Evolutionary conservation across 2,797 vertebrate species (phyloP), one percentile per base, ranked within the genome.

Genomic region (Spondyliosoma cantharus): DNA sequence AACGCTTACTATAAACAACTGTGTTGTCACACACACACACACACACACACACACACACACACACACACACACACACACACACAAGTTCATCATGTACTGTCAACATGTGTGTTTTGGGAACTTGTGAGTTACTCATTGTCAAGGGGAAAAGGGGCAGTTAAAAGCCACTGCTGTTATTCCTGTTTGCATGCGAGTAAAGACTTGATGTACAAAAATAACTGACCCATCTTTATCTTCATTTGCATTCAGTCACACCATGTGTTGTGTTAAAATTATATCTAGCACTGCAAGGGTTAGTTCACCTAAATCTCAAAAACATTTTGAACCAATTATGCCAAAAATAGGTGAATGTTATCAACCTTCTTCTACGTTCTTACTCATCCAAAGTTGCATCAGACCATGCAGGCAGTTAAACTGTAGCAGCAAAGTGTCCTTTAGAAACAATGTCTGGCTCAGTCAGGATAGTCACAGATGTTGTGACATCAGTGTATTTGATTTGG

Each of bases 1-100:
- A 76, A 78, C 67, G 83, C 57, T 91, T 89, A 91, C 88, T 59
- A 86, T 91, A 88, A 91, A 92, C 86, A 90, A 22, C 37, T 16
- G 63, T 37, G 49, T 61, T 49, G 63, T 69, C 57, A 80, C 72
- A 79, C 53, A 82, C 65, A 29, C 27, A 29, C 27, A 32, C 29
- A 32, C 29, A 32, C 29, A 8, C 32, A 37, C 32, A 37, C 32
- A 37, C 32, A 32, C 32, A 32, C 32, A 37, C 32, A 37, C 32
- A 37, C 32, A 37, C 37, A 37, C 8, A 37, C 8, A 37, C 37
- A 2, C 9, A 9, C 11, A 37, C 11, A 37, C 11, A 37, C 11
- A 37, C 64, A 72, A 29, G 70, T 71, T 48, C 53, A 77, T 19
- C 17, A 70, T 63, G 71, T 83, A 82, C 68, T 81, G 76, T 79